Percentiles rank a stretch among this genome's conserved stretches.
Conservation (phyloP, 2,888 invertebrate genomes). For the Calliscelio sp. region DNA sequence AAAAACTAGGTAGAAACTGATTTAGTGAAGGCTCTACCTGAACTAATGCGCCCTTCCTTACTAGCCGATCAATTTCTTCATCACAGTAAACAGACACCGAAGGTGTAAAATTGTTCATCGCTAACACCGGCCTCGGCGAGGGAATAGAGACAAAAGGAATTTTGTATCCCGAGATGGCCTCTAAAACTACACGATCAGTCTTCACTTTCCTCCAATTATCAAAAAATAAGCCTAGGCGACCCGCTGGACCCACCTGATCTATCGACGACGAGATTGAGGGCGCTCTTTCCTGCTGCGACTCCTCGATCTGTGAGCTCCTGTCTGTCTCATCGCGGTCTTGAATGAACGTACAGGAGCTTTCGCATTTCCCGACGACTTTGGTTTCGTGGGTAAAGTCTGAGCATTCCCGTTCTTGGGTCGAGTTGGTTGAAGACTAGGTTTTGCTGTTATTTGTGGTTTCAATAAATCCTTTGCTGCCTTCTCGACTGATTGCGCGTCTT, state of each 20-base stretch:
- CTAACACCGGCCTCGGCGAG: background rate
- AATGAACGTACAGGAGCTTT: constrained; percentile 27
- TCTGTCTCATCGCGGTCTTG: background rate
- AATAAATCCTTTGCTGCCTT: constrained; percentile 5
- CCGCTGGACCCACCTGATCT: constrained; percentile 31
- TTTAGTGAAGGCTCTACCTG: no score
- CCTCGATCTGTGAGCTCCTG: constrained; percentile 19
- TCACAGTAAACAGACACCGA: no score
- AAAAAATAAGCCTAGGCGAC: background rate
- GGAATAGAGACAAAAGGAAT: constrained; percentile 7
- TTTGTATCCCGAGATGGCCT: constrained; percentile 19
- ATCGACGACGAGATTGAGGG: constrained; percentile 7
- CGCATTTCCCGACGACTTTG: constrained; percentile 24
- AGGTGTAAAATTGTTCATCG: no score
- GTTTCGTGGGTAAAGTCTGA: background rate
- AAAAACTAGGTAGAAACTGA: no score
- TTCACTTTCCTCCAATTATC: constrained; percentile 33
- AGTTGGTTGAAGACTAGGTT: background rate
- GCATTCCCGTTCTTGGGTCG: background rate
- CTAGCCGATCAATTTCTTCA: no score
- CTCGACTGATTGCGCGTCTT: constrained; percentile 30
- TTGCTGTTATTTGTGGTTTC: background rate
- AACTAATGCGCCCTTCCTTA: no score
- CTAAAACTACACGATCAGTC: constrained; percentile 4
- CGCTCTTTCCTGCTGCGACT: constrained; percentile 29